Evolutionary conservation across 2,113 vertebrate species (phyloP).

Genomic region (Salvator merianae): DNA sequence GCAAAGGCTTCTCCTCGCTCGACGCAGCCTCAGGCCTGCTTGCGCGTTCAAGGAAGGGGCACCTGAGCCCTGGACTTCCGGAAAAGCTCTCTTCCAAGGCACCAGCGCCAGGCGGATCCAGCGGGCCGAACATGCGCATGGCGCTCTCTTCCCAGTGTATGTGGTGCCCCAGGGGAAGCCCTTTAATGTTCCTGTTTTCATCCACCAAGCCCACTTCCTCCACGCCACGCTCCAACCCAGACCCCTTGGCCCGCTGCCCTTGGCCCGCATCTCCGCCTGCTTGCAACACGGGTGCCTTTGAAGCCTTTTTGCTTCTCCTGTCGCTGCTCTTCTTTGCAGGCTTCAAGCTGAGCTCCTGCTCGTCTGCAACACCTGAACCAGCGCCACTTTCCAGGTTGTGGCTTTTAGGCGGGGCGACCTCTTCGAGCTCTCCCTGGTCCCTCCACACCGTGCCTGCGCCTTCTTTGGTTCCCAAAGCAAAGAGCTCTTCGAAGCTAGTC

Average conservation of each 20-base stretch:
- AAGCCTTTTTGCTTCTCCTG: slow-evolving; percentile 53
- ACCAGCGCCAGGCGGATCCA: background rate
- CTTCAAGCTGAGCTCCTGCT: background rate
- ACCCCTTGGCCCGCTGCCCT: slow-evolving; percentile 15
- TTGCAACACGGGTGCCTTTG: slow-evolving; percentile 32
- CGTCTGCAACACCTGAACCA: background rate
- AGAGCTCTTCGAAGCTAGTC: background rate
- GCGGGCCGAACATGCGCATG: background rate
- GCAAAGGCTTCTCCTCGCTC: background rate
- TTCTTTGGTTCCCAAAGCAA: background rate
- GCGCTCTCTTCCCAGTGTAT: slow-evolving; percentile 8
- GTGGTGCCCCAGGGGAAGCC: slow-evolving; percentile 35
- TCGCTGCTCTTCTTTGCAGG: slow-evolving; percentile 49
- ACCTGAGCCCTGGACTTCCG: background rate
- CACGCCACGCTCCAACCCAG: background rate
- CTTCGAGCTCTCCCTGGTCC: slow-evolving; percentile 5
- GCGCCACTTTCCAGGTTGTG: background rate
- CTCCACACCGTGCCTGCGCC: background rate
- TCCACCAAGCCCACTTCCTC: slow-evolving; percentile 57
- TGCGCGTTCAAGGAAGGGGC: slow-evolving; percentile 19
- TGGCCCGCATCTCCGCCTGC: background rate
- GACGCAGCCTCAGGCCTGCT: background rate
- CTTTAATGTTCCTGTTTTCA: slow-evolving; percentile 77
- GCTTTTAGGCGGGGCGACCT: background rate
- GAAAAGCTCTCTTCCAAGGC: background rate